A percentile compares a stretch with the other conserved stretches of the same genome.
These are phyloP conservation scores for Amphipoea lucens DNA, from an alignment of 2,888 invertebrate genomes.

Conservation along the genomic window DNA sequence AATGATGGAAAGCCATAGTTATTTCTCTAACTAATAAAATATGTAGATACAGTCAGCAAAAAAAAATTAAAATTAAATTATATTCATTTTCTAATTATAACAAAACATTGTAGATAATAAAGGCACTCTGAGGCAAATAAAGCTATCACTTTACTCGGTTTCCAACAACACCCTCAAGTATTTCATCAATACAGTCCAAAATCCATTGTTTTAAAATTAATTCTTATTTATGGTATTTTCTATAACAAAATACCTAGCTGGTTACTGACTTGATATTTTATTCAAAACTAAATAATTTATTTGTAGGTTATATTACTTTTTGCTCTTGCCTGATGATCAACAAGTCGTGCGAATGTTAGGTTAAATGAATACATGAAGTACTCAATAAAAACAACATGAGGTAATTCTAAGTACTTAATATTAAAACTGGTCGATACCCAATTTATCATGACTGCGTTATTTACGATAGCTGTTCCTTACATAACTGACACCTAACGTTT, in stretches of 20 bases:
- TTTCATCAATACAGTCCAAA: not conserved
- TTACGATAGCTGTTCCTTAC: conserved; percentile 22
- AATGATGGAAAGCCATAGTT: too few relatives aligned
- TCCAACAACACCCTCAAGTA: not conserved
- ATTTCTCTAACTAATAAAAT: not conserved
- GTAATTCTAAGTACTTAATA: conserved; percentile 20
- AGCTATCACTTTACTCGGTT: not conserved
- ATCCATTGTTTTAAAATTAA: not conserved
- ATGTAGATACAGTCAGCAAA: not conserved
- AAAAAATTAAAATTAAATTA: not conserved
- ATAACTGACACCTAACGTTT: conserved; percentile 30
- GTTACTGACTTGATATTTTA: not conserved
- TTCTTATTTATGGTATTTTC: not conserved
- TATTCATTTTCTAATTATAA: not conserved
- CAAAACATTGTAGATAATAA: too few relatives aligned
- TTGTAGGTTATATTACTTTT: not conserved
- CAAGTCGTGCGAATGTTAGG: not conserved
- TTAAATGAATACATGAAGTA: not conserved
- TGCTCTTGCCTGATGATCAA: not conserved
- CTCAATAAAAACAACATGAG: not conserved
- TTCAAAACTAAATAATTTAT: not conserved
- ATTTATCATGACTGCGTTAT: conserved; percentile 29
- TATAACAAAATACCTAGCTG: not conserved
- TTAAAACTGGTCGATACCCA: conserved; percentile 21
- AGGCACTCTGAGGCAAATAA: not conserved